Evolutionary conservation across 1,140 invertebrate species (phyloP), one percentile per base, ranked within the genome.

Genomic region (Drosophila sucinea): DNA sequence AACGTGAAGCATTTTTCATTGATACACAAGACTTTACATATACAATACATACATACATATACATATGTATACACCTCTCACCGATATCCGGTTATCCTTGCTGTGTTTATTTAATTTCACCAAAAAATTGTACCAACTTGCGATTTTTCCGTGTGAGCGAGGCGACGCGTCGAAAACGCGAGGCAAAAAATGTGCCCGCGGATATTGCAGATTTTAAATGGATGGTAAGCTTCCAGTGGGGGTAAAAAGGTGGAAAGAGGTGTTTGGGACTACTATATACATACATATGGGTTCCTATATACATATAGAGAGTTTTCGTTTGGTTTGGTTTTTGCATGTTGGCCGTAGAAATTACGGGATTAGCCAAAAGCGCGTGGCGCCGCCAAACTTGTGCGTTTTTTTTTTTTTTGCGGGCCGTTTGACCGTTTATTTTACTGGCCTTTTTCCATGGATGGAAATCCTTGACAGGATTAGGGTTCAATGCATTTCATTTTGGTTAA

Each of bases 321-420:
- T 61, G 60, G 35, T 33, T 27, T 33, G 57, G 57, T 38, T 33
- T 33, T 38, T 47, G 66, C 57, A 55, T 90, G 87, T 90, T 90
- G 78, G 78, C 76, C 62, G 74, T 90, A 79, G 73, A 90, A 90
- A 90, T 90, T 90, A 90, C 81, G 75, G 83, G 87, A 90, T 90
- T 90, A 90, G 87, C 75, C 23, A 51, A 65, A 62, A 70, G 74
- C 67, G 74, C 57, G 70, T 41, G 61, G 55, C 44, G 44, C 25
- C 25, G 35, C 44, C 5, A 10, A 51, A 51, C 44, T 27, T 51
- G 67, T 23, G 56, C 65, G 65, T 54, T 35, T 66, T 25, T 66
- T 66, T 75, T 81, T 89, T 81, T 84, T 81, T 81, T 40, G 56
- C 38, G 29, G 27, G 30, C 71, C 29, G 40, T 17, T 17, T 17